Evolutionary conservation across 2,113 vertebrate species (phyloP).

Genomic region (Triplophysa rosa): DNA sequence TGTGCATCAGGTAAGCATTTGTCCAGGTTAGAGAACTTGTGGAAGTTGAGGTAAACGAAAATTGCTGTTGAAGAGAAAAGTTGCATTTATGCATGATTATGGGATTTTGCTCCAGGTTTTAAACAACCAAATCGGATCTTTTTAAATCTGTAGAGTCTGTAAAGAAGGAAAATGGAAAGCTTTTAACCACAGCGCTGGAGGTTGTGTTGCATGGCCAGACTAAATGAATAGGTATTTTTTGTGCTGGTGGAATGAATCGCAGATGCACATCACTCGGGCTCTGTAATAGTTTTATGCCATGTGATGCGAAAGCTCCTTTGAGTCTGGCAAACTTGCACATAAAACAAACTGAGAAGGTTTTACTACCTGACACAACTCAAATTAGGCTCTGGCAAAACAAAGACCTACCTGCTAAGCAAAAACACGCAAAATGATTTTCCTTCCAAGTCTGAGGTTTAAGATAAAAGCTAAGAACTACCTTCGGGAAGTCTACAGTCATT

Average conservation of each 20-base stretch:
- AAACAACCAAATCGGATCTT: neutral
- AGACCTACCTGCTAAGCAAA: constrained; percentile 20
- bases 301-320: constrained; percentile 15
- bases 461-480: constrained; percentile 39
- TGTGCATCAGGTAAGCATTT: neutral
- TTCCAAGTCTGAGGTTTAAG: constrained; percentile 24
- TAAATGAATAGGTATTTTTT: constrained; percentile 6
- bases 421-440: neutral
- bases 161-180: constrained; percentile 8
- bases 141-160: neutral
- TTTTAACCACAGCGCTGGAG: neutral
- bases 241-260: constrained; percentile 16
- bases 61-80: neutral
- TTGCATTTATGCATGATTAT: neutral
- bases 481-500: constrained; percentile 20
- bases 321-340: neutral
- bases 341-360: constrained; percentile 2
- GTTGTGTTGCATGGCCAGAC: constrained; percentile 11
- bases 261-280: constrained; percentile 19
- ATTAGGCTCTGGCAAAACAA: neutral
- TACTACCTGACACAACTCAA: neutral
- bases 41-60: neutral
- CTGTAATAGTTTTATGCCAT: constrained; percentile 25
- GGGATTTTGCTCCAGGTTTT: neutral
- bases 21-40: neutral